Evolutionary conservation across 2,797 vertebrate genomes (phyloP), one percentile per base, ranked within the genome.

Genomic region (Cuniculus paca): DNA sequence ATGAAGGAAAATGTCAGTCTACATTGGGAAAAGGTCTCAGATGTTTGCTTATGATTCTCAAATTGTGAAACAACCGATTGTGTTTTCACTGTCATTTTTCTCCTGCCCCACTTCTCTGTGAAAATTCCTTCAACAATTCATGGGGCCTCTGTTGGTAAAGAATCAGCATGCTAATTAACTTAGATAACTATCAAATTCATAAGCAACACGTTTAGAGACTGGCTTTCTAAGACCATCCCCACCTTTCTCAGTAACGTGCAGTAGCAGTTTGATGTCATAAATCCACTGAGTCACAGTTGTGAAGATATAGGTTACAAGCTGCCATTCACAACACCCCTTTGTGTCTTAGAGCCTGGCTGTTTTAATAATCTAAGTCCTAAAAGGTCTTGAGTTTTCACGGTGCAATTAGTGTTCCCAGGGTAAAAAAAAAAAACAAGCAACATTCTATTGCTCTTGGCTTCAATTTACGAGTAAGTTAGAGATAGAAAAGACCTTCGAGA

Each of bases 121-220:
- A 84, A 72, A 70, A 70, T 3, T 19, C 82, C 6, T 94, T 86
- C 3, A 88, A 70, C n/a, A 89, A 50, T 42, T 86, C 2, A 39
- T 77, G 7, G 45, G 87, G 60, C 28, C 5, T n/a, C 48, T 63
- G 34, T 31, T 60, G 19, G 65, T 88, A 50, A 54, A 85, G 34
- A 82, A 91, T 95, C 90, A 86, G 2, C 48, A 88, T 88, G 52
- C 14, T 72, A 31, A 97, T 94, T 28, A 85, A 81, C 95, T 92
- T 81, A 92, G 48, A 26, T 54, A 96, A 94, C 39, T 87, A 83
- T 74, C 14, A 74, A 54, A 97, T 95, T 85, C 16, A 91, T 24
- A 82, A 97, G 39, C 45, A 91, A 93, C 88, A 19, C 48, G 61
- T 95, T 97, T 90, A 96, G 61, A 95, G 88, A 36, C 3, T 93